Conservation (phyloP, 2,888 invertebrate species). For the Acrocera orbiculus region DNA sequence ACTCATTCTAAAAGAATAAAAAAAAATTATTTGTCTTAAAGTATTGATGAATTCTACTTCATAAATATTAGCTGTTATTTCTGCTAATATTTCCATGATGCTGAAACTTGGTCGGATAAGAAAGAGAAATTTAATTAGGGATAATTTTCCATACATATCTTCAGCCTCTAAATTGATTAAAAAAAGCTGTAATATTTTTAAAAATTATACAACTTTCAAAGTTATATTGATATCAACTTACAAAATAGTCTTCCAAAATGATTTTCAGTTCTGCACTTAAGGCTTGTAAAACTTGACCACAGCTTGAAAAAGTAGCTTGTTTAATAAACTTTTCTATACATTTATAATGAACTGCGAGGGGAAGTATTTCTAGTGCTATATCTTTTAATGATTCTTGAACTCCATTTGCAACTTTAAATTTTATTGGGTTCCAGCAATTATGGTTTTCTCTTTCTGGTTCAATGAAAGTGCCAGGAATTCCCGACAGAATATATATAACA, state of each 20-base stretch:
- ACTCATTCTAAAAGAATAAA: too few species aligned
- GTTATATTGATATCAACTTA: too few species aligned
- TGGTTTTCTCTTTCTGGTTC: slow-evolving; percentile 38
- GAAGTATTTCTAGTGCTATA: slow-evolving; percentile 43
- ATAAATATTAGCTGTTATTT: too few species aligned
- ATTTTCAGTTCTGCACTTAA: slow-evolving; percentile 65
- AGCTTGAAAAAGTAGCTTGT: slow-evolving; percentile 28
- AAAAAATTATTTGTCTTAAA: too few species aligned
- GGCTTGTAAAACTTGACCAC: slow-evolving; percentile 81
- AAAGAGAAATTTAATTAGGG: slow-evolving; percentile 77
- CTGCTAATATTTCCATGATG: slow-evolving; percentile 65
- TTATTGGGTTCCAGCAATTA: too few species aligned
- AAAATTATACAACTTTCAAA: neutral
- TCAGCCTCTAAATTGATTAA: slow-evolving; percentile 73
- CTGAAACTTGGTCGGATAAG: slow-evolving; percentile 75
- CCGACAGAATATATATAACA: slow-evolving; percentile 59
- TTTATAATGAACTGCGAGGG: slow-evolving; percentile 75
- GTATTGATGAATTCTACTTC: too few species aligned
- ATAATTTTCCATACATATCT: slow-evolving; percentile 49
- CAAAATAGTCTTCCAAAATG: slow-evolving; percentile 66
- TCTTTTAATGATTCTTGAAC: slow-evolving; percentile 48
- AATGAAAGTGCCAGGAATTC: slow-evolving; percentile 51
- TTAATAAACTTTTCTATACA: slow-evolving; percentile 73
- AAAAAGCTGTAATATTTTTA: slow-evolving; percentile 31
- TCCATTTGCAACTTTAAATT: slow-evolving; percentile 49